Conservation (phyloP, 1,140 invertebrate genomes). For the Calliopsis andreniformis region DNA sequence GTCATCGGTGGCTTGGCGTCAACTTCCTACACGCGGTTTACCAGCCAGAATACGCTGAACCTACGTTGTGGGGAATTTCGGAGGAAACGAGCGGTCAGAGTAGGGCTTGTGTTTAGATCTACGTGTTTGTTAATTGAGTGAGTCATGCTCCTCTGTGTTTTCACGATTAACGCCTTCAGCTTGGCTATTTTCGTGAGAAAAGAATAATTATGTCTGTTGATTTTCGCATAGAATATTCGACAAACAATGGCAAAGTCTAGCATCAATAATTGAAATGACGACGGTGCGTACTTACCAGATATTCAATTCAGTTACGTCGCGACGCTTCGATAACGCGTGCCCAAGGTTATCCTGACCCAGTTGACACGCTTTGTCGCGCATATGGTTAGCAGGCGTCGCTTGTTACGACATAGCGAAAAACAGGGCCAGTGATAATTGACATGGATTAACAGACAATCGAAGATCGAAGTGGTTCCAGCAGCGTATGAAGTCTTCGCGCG, state of each 20-base stretch:
- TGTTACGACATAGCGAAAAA: conserved; percentile 52
- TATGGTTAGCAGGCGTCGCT: background rate
- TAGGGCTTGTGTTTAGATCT: background rate
- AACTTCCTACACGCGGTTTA: conserved; percentile 39
- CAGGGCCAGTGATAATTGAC: conserved; percentile 55
- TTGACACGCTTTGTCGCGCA: conserved; percentile 35
- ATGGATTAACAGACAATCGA: conserved; percentile 55
- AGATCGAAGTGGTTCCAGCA: conserved; percentile 21
- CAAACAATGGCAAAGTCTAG: too few relatives aligned
- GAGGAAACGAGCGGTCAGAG: background rate
- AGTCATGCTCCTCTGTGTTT: background rate
- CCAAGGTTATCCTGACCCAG: conserved; percentile 47
- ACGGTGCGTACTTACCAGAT: too few relatives aligned
- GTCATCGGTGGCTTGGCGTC: conserved; percentile 20
- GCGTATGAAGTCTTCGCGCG: background rate
- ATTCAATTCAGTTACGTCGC: conserved; percentile 1
- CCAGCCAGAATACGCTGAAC: conserved; percentile 20
- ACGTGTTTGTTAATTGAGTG: background rate
- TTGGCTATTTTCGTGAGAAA: too few relatives aligned
- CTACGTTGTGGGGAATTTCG: background rate
- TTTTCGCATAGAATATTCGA: too few relatives aligned
- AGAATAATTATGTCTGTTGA: too few relatives aligned
- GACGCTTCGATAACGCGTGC: conserved; percentile 28
- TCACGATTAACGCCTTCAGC: background rate
- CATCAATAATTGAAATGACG: too few relatives aligned